Conservation (phyloP, 1,140 invertebrate species). For the Scaptomyza graminum region DNA sequence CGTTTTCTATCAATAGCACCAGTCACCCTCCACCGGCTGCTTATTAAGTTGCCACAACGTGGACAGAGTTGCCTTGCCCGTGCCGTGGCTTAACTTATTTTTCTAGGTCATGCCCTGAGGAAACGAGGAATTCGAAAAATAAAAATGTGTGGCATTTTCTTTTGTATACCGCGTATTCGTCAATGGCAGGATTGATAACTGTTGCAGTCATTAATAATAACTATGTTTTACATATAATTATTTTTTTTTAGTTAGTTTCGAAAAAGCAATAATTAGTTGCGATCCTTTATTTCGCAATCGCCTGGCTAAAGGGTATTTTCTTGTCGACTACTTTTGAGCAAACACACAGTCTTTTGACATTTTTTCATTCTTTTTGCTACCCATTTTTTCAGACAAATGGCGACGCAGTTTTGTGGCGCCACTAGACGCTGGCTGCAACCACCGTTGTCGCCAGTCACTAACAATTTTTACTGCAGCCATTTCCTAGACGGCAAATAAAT, state of each 20-base stretch:
- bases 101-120: conserved; percentile 64
- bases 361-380: conserved; percentile 43
- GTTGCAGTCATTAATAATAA: too few relatives aligned
- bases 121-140: too few relatives aligned
- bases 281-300: too few relatives aligned
- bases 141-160: conserved; percentile 13
- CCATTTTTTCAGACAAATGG: conserved; percentile 74
- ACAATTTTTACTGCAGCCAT: conserved; percentile 65
- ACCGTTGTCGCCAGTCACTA: conserved; percentile 53
- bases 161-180: not conserved
- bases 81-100: conserved; percentile 36
- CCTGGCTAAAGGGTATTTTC: conserved; percentile 5
- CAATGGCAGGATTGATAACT: not conserved
- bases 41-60: conserved; percentile 32
- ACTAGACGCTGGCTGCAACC: conserved; percentile 41
- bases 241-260: too few relatives aligned
- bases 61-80: not conserved
- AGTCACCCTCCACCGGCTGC: conserved; percentile 8
- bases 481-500: conserved; percentile 63
- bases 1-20: not conserved
- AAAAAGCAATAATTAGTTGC: too few relatives aligned
- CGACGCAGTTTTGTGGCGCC: conserved; percentile 74
- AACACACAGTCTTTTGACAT: not conserved
- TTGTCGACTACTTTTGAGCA: not conserved
- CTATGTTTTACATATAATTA: too few relatives aligned